phyloP scores from a whole-genome alignment of 2,797 vertebrate species.

The Naso thynnoides region DNA sequence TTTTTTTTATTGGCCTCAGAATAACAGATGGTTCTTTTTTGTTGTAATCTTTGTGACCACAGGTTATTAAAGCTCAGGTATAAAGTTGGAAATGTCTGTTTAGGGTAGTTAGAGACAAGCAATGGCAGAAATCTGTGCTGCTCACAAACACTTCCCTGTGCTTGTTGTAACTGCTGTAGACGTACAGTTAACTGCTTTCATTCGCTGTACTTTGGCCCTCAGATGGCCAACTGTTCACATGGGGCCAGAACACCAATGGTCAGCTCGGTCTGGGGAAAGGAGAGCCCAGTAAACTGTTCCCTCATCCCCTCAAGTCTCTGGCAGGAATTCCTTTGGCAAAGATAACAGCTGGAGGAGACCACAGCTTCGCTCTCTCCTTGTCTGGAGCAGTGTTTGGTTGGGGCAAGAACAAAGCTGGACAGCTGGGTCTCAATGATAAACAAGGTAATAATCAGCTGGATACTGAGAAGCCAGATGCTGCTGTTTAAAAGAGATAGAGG shows the following conservation, averaged over 20 bases:
- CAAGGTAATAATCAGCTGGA: constrained; percentile 81
- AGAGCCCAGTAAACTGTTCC: constrained; percentile 83
- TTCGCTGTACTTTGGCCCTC: constrained; percentile 19
- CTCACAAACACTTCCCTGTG: not conserved
- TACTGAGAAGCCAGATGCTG: not conserved
- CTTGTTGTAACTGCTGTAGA: not conserved
- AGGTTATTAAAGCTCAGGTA: too few species aligned
- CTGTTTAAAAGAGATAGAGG: not conserved
- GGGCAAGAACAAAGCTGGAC: constrained; percentile 92
- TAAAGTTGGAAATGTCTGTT: too few species aligned
- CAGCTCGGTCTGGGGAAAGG: constrained; percentile 91
- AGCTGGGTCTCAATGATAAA: constrained; percentile 92
- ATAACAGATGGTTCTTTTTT: too few species aligned
- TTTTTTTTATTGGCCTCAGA: too few species aligned
- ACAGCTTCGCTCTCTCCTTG: constrained; percentile 92
- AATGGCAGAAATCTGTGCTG: not conserved
- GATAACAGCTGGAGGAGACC: constrained; percentile 91
- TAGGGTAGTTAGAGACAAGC: too few species aligned
- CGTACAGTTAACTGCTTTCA: not conserved
- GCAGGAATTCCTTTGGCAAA: constrained; percentile 91
- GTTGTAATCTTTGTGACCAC: too few species aligned
- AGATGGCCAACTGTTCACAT: constrained; percentile 91
- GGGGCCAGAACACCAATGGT: constrained; percentile 90
- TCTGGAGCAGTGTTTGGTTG: constrained; percentile 93
- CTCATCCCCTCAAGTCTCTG: constrained; percentile 89